phyloP scores from a whole-genome alignment of 2,888 invertebrate genomes.

The Rapana venosa region DNA sequence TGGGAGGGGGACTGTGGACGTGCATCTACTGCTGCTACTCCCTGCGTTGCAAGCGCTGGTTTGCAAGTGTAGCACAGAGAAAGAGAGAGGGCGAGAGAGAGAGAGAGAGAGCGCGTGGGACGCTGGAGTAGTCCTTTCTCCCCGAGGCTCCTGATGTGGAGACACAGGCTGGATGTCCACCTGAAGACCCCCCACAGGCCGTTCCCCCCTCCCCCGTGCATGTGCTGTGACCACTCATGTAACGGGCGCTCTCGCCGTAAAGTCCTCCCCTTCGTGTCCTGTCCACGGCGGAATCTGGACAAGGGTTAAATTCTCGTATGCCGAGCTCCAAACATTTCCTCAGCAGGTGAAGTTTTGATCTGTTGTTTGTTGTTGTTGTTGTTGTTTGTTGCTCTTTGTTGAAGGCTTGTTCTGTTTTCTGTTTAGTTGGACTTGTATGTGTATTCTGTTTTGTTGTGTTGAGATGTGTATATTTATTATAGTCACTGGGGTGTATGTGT shows the following conservation, averaged over 20 bases:
- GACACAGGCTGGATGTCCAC: slow-evolving; percentile 24
- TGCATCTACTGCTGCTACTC: background rate
- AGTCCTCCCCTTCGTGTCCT: background rate
- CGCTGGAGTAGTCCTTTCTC: background rate
- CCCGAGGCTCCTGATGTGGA: slow-evolving; percentile 38
- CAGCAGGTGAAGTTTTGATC: slow-evolving; percentile 26
- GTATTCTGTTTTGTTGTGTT: background rate
- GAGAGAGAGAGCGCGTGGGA: background rate
- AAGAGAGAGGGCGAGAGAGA: background rate
- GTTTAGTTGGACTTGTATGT: background rate
- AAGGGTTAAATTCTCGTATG: slow-evolving; percentile 41
- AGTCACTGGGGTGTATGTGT: background rate
- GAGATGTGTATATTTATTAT: no score
- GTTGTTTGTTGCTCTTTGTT: background rate
- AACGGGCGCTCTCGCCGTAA: slow-evolving; percentile 14
- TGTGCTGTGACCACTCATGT: background rate
- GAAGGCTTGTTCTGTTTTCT: background rate
- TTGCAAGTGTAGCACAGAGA: background rate
- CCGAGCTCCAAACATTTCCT: slow-evolving; percentile 19
- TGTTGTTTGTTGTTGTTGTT: background rate
- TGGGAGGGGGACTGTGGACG: background rate
- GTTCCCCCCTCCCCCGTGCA: slow-evolving; percentile 8
- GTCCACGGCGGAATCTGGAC: slow-evolving; percentile 17
- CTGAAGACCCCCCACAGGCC: slow-evolving; percentile 12
- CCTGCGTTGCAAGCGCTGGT: no score